Conservation (phyloP, 1,140 invertebrate genomes). For the Nebria ingens region DNA sequence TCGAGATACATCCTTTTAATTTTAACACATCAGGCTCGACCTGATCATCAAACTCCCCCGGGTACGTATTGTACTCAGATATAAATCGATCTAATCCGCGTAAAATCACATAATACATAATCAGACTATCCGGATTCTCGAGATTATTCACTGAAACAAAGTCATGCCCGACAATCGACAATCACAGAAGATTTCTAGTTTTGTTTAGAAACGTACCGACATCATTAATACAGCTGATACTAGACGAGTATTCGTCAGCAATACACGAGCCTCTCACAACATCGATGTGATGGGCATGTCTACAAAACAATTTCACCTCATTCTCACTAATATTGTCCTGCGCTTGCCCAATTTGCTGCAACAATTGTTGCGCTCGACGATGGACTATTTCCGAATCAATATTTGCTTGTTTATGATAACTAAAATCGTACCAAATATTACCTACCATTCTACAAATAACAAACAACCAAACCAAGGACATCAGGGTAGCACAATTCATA, state of each 20-base stretch:
- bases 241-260: slow-evolving; percentile 58
- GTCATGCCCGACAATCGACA: too few species aligned
- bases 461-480: too few species aligned
- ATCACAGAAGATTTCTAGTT: too few species aligned
- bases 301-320: slow-evolving; percentile 72
- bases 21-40: slow-evolving; percentile 83
- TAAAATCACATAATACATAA: slow-evolving; percentile 85
- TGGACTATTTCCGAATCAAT: slow-evolving; percentile 74
- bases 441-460: too few species aligned
- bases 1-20: slow-evolving; percentile 61
- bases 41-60: slow-evolving; percentile 78
- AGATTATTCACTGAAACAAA: slow-evolving; percentile 43
- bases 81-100: slow-evolving; percentile 85
- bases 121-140: slow-evolving; percentile 71
- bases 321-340: slow-evolving; percentile 61
- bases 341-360: slow-evolving; percentile 63
- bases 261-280: slow-evolving; percentile 72
- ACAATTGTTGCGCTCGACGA: slow-evolving; percentile 65
- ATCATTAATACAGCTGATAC: slow-evolving; percentile 15
- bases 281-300: slow-evolving; percentile 68
- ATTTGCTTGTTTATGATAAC: slow-evolving; percentile 73
- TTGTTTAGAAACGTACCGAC: slow-evolving; percentile 26
- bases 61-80: slow-evolving; percentile 78
- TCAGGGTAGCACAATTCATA: too few species aligned
- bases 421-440: slow-evolving; percentile 25